These are phyloP conservation scores for Chrysomallon squamiferum DNA, from an alignment of 1,140 invertebrate genomes.

Conservation along the genomic window DNA sequence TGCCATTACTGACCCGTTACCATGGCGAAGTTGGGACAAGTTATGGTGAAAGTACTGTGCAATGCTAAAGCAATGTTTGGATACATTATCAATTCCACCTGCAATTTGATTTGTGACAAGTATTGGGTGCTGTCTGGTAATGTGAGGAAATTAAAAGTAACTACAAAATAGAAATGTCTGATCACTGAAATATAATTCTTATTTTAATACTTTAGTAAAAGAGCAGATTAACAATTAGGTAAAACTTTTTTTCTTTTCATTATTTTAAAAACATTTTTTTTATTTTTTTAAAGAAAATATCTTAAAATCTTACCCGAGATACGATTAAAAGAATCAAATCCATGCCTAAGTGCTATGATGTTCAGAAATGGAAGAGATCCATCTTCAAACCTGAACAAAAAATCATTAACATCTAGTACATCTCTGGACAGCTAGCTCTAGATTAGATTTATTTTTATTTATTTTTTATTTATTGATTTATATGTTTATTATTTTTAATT, in stretches of 20 bases:
- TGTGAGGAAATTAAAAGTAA: no score
- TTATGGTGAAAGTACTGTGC: conserved; percentile 75
- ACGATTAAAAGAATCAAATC: conserved; percentile 74
- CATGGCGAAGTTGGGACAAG: conserved; percentile 73
- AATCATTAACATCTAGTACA: background rate
- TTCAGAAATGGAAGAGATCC: conserved; percentile 89
- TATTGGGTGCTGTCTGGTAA: background rate
- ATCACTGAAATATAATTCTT: background rate
- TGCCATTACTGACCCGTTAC: conserved; percentile 76
- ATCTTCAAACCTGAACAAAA: conserved; percentile 84
- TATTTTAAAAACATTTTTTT: no score
- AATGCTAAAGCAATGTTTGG: conserved; percentile 77
- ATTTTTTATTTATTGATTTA: no score
- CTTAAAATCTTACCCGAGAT: conserved; percentile 59
- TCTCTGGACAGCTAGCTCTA: no score
- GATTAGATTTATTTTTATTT: no score
- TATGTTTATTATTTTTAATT: no score
- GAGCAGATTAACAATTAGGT: background rate
- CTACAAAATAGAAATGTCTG: background rate
- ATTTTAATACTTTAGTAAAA: background rate
- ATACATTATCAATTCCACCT: conserved; percentile 74
- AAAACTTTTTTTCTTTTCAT: background rate
- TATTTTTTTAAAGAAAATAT: no score
- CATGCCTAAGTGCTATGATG: conserved; percentile 81
- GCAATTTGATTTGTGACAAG: conserved; percentile 23